phyloP scores from a whole-genome alignment of 2,888 invertebrate species.

The Nowickia ferox region DNA sequence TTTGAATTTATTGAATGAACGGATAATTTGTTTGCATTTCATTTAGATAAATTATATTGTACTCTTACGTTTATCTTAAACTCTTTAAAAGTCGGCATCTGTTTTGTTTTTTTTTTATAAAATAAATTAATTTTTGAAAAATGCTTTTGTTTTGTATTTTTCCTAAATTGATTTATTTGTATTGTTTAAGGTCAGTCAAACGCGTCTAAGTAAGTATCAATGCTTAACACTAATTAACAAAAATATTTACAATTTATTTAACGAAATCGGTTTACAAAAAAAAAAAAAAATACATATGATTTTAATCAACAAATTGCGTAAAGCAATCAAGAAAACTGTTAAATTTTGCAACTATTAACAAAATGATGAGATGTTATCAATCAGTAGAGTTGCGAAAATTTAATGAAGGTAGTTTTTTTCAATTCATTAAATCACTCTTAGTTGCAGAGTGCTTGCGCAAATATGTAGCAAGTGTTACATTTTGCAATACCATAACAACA shows the following conservation, averaged over 20 bases:
- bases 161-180: not conserved
- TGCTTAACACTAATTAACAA: conserved; percentile 18
- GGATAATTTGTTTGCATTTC: not conserved
- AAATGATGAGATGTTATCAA: no score
- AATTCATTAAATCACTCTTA: no score
- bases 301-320: no score
- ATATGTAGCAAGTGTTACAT: no score
- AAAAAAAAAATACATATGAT: not conserved
- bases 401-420: no score
- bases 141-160: not conserved
- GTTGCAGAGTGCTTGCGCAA: no score
- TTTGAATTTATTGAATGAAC: not conserved
- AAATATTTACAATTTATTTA: conserved; percentile 12
- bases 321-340: no score
- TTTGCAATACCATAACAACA: no score
- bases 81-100: not conserved
- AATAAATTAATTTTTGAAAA: not conserved
- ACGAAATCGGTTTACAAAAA: not conserved
- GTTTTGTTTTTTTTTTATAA: not conserved
- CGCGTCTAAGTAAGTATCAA: not conserved
- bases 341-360: no score
- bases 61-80: no score
- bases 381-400: no score
- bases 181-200: conserved; percentile 28
- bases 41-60: not conserved